These are phyloP conservation scores for Molossus alvarezi DNA, from an alignment of 2,797 vertebrate genomes.

Conservation along the genomic window DNA sequence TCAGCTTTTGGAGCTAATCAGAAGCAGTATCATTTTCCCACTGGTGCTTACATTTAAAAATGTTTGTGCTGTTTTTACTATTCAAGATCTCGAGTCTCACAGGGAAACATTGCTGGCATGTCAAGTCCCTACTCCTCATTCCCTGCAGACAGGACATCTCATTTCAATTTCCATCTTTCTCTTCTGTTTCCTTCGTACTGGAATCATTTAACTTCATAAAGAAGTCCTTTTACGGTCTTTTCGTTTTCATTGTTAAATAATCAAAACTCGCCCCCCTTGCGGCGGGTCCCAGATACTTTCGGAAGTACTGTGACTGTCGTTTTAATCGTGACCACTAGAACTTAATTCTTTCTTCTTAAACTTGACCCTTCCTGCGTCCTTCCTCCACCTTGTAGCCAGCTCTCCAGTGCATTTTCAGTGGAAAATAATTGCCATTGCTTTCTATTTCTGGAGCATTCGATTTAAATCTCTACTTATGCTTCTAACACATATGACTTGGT, in stretches of 20 bases:
- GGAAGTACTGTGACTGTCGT: background rate
- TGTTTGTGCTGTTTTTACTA: slow-evolving; percentile 1
- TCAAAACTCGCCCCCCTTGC: background rate
- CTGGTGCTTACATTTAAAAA: background rate
- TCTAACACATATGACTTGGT: background rate
- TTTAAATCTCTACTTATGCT: slow-evolving; percentile 24
- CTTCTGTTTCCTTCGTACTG: background rate
- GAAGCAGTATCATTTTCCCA: background rate
- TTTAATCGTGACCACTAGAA: background rate
- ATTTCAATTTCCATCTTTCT: slow-evolving; percentile 32
- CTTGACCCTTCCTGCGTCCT: background rate
- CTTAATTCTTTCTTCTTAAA: background rate
- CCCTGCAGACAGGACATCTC: background rate
- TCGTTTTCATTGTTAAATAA: slow-evolving; percentile 28
- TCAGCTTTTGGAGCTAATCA: slow-evolving; percentile 35
- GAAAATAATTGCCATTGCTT: background rate
- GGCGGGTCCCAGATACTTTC: background rate
- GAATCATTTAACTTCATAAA: background rate
- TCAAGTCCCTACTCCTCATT: background rate
- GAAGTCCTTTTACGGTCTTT: background rate
- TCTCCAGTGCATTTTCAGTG: background rate
- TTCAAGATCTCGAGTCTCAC: background rate
- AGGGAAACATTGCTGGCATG: background rate
- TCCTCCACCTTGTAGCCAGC: background rate
- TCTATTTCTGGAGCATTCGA: background rate